Conservation (phyloP, 2,797 vertebrate species). For the Gephyroberyx darwinii region DNA sequence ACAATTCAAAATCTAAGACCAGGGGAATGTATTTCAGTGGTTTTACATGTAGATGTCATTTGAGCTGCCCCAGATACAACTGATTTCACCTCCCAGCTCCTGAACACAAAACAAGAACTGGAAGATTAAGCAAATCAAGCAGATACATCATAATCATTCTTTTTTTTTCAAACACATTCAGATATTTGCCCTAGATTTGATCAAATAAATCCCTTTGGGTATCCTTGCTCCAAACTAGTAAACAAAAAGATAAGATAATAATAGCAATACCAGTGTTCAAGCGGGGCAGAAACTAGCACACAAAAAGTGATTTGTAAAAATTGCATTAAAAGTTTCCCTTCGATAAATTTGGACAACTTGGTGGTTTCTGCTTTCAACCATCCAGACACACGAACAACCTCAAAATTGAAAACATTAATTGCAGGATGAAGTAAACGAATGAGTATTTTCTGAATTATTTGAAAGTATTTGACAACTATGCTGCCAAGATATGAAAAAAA, state of each 20-base stretch:
- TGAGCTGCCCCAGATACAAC: not conserved
- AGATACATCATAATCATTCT: slow-evolving; percentile 1
- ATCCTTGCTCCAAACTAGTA: slow-evolving; percentile 28
- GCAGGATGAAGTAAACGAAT: not conserved
- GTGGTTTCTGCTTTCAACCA: not conserved
- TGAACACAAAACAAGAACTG: slow-evolving; percentile 2
- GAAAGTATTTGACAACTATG: slow-evolving; percentile 10
- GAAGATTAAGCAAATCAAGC: slow-evolving; percentile 12
- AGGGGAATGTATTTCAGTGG: not conserved
- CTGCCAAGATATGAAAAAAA: slow-evolving; percentile 32
- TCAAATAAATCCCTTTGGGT: slow-evolving; percentile 35
- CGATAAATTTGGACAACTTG: not conserved
- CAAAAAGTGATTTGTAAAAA: not conserved
- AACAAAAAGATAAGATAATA: slow-evolving; percentile 3
- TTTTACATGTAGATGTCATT: not conserved
- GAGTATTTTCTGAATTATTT: not conserved
- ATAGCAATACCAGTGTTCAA: slow-evolving; percentile 1
- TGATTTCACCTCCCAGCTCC: not conserved
- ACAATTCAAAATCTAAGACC: not conserved
- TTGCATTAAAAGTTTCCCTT: not conserved
- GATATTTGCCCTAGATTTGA: slow-evolving; percentile 44
- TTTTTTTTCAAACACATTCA: not conserved
- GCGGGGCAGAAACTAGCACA: not conserved
- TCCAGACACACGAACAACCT: not conserved
- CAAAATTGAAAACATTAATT: not conserved